Base-by-base conservation (phyloP, 1,140 invertebrate species). In the Tetramorium alpestre region DNA sequence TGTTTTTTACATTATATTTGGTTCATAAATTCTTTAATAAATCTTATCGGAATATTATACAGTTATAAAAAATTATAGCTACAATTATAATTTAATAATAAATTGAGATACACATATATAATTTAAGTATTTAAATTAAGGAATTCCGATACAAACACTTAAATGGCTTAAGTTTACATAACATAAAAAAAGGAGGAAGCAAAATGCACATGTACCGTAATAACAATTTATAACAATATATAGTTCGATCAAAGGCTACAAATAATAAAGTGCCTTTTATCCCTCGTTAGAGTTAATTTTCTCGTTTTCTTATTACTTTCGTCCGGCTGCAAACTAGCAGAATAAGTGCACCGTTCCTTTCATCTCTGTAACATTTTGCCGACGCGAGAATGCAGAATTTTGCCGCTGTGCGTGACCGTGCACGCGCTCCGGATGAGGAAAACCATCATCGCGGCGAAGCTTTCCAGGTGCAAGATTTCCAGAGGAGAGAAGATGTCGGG, bases 391-490 rank as follows among this genome's bases (percentile, higher is more conserved):
- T 25, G 38, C 16, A 41, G n/a, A 51, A 80, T 28, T 44, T 41
- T 16, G 72, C n/a, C 18, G 33, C 28, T n/a, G 22, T 25, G 78
- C 78, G 51, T 81, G 76, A 80, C 22, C 44, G 28, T 78, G 38
- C 47, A 44, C 69, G 51, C 65, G 67, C 25, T 60, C 16, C 51
- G 28, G 13, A 51, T 25, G 67, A n/a, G 54, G 69, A 60, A 56
- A 84, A 60, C 54, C 80, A 60, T 84, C 70, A n/a, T 73, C 80
- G 69, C 47, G 54, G 67, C 67, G 54, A 38, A 60, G 80, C 58
- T 62, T 73, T 60, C 80, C 80, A 84, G 80, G 80, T 75, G 80
- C 80, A 54, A 84, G 69, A 56, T 84, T 84, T 84, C 80, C 69
- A 75, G 54, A 73, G 80, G 13, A 54, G 64, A 73, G 67, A 72